phyloP scores from a whole-genome alignment of 2,888 invertebrate genomes.

The Sinodicranocentrus sp. region DNA sequence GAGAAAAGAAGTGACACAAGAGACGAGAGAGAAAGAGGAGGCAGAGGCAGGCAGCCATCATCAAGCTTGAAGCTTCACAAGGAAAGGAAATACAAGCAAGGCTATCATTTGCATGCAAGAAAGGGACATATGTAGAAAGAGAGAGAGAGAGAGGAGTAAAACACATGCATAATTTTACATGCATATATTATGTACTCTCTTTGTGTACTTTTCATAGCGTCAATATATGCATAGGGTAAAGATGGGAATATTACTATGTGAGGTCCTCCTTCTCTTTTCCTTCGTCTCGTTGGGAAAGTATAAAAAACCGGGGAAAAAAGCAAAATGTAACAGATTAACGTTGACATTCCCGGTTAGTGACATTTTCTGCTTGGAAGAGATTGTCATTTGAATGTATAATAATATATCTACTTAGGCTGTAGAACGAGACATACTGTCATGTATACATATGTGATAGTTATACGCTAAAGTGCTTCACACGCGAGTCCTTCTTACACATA shows the following conservation, averaged over 20 bases:
- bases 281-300: background rate
- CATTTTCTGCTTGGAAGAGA: constrained; percentile 74
- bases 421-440: background rate
- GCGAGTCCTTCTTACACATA: too few species aligned
- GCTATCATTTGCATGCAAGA: background rate
- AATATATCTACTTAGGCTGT: constrained; percentile 4
- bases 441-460: too few species aligned
- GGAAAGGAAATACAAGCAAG: constrained; percentile 10
- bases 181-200: background rate
- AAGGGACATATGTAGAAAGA: background rate
- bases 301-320: constrained; percentile 10
- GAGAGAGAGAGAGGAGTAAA: background rate
- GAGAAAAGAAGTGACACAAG: constrained; percentile 31
- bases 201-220: background rate
- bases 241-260: constrained; percentile 9
- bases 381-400: constrained; percentile 55
- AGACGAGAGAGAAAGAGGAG: constrained; percentile 25
- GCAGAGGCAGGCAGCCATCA: constrained; percentile 14
- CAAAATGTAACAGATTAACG: constrained; percentile 71
- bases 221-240: background rate
- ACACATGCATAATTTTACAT: constrained; percentile 20
- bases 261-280: background rate
- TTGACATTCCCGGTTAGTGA: constrained; percentile 74
- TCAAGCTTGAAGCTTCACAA: background rate
- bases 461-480: too few species aligned